These are phyloP conservation scores for Limosa lapponica DNA, from an alignment of 2,797 vertebrate genomes.

Conservation along the genomic window DNA sequence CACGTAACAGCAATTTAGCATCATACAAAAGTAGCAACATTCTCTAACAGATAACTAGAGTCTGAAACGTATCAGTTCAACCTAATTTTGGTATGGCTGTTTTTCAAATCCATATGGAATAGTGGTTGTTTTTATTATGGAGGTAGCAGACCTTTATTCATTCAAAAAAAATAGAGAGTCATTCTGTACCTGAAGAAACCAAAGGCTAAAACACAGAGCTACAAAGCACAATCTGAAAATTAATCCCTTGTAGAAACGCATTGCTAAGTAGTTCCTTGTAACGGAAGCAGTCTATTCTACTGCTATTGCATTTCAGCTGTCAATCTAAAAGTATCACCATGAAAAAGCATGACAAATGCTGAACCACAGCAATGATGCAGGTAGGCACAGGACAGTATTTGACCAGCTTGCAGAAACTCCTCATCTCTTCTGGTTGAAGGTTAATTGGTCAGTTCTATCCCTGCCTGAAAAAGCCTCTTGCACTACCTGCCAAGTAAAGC, in stretches of 20 bases:
- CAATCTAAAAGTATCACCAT: neutral
- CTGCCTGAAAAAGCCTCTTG: neutral
- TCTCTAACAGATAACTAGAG: conserved; percentile 12
- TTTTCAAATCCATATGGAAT: neutral
- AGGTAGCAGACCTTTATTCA: neutral
- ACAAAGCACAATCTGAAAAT: neutral
- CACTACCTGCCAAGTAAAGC: neutral
- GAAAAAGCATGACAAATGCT: neutral
- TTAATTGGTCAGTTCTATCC: neutral
- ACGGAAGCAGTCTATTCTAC: neutral
- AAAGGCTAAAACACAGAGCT: neutral
- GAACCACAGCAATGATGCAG: neutral
- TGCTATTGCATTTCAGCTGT: neutral
- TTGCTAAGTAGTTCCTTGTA: neutral
- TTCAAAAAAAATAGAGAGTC: neutral
- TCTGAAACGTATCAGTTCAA: neutral
- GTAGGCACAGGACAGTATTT: neutral
- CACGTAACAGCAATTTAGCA: neutral
- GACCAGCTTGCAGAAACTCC: neutral
- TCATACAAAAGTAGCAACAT: conserved; percentile 5
- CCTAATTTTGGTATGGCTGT: neutral
- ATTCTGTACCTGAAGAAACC: neutral
- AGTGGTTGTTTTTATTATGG: neutral
- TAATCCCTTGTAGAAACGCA: neutral
- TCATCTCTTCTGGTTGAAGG: neutral